phyloP scores from a whole-genome alignment of 2,797 vertebrate genomes.

The Leptatherina wallacei region DNA sequence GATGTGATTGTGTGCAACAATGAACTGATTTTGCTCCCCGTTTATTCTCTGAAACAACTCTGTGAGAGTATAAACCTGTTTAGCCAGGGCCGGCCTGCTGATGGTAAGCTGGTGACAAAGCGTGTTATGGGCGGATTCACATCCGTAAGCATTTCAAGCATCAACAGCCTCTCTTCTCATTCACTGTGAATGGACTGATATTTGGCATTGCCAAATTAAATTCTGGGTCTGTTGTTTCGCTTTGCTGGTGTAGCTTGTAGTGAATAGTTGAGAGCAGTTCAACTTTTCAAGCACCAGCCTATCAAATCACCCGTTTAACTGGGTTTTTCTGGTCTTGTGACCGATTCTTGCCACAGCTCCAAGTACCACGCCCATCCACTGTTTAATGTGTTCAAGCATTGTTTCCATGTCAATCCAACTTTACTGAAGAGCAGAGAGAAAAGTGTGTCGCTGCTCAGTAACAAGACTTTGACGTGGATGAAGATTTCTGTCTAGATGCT shows the following conservation, averaged over 20 bases:
- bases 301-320: too few species aligned
- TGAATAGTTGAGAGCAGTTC: too few species aligned
- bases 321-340: background rate
- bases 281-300: background rate
- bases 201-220: background rate
- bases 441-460: conserved; percentile 29
- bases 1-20: conserved; percentile 32
- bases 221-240: background rate
- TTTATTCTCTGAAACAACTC: conserved; percentile 33
- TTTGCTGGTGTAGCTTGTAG: background rate
- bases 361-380: background rate
- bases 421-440: conserved; percentile 28
- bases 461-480: conserved; percentile 51
- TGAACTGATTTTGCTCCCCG: conserved; percentile 40
- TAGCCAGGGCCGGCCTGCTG: conserved; percentile 29
- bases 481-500: conserved; percentile 56
- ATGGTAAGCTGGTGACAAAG: conserved; percentile 28
- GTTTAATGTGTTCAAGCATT: background rate
- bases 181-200: background rate
- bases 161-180: background rate
- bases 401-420: background rate
- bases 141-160: background rate
- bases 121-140: background rate
- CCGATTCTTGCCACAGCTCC: background rate
- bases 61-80: conserved; percentile 28